Evolutionary conservation across 2,888 invertebrate genomes (phyloP).

Genomic region (Perizoma flavofasciatum): DNA sequence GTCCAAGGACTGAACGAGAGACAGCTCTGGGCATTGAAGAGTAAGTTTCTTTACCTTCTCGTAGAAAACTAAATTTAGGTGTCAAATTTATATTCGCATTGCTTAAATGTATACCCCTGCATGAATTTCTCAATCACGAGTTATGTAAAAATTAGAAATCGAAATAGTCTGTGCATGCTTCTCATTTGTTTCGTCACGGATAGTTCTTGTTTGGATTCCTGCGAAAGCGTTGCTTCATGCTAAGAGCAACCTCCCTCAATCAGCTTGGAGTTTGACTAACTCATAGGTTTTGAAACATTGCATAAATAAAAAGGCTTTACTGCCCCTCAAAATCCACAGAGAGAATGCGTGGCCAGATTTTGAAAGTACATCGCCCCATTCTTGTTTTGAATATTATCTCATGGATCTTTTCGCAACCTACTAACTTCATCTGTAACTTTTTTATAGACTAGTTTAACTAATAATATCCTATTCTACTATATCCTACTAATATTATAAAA

Average conservation of each 20-base stretch:
- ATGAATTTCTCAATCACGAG: constrained; percentile 31
- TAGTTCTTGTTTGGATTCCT: constrained; percentile 22
- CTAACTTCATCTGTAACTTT: neutral
- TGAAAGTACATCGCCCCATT: constrained; percentile 15
- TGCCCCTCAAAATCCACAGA: neutral
- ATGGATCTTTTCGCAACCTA: constrained; percentile 2
- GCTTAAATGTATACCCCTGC: neutral
- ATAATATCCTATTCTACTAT: too few species aligned
- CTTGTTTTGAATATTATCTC: constrained; percentile 12
- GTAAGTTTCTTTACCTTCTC: constrained; percentile 78
- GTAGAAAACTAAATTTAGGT: neutral
- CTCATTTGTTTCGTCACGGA: constrained; percentile 34
- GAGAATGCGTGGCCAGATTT: constrained; percentile 12
- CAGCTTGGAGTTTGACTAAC: constrained; percentile 1
- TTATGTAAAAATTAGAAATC: constrained; percentile 43
- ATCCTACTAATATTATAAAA: too few species aligned
- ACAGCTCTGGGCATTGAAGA: constrained; percentile 88
- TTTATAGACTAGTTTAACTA: too few species aligned
- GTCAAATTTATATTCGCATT: too few species aligned
- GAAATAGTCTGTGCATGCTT: constrained; percentile 26
- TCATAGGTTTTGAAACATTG: constrained; percentile 25
- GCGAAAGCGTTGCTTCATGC: constrained; percentile 29
- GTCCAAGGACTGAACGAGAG: constrained; percentile 83
- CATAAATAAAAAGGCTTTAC: constrained; percentile 2
- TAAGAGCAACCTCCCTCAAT: constrained; percentile 20